phyloP scores from a whole-genome alignment of 2,797 vertebrate genomes.

The Heliangelus exortis region DNA sequence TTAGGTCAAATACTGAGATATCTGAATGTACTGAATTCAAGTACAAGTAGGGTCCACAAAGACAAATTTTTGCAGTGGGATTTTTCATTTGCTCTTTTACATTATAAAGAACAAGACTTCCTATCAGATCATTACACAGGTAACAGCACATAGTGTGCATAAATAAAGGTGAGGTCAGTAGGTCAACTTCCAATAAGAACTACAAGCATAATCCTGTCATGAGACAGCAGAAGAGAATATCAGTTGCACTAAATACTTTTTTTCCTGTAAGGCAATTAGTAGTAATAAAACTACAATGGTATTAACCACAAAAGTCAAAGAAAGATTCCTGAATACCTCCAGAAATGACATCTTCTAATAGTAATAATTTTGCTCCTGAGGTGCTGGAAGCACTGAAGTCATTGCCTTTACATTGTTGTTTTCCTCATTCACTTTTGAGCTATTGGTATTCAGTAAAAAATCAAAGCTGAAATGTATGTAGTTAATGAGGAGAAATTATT shows the following conservation, averaged over 20 bases:
- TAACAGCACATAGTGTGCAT: background rate
- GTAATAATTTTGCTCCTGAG: background rate
- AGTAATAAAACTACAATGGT: background rate
- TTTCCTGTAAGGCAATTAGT: background rate
- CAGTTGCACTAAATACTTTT: background rate
- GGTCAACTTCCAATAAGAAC: background rate
- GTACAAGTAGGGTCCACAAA: background rate
- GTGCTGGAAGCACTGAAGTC: background rate
- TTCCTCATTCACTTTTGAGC: background rate
- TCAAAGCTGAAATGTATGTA: background rate
- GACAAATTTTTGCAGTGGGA: background rate
- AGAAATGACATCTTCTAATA: background rate
- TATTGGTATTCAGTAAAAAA: background rate
- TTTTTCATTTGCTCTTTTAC: background rate
- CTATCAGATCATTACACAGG: background rate
- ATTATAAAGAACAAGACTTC: background rate
- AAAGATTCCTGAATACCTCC: background rate
- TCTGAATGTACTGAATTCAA: background rate
- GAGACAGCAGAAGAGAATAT: background rate
- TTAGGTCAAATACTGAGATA: background rate
- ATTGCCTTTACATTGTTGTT: background rate
- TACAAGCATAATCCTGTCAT: background rate
- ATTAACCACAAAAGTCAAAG: background rate
- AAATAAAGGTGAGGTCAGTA: background rate
- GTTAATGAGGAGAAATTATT: background rate